Conservation (phyloP, 1,140 invertebrate genomes). For the Delia radicum region DNA sequence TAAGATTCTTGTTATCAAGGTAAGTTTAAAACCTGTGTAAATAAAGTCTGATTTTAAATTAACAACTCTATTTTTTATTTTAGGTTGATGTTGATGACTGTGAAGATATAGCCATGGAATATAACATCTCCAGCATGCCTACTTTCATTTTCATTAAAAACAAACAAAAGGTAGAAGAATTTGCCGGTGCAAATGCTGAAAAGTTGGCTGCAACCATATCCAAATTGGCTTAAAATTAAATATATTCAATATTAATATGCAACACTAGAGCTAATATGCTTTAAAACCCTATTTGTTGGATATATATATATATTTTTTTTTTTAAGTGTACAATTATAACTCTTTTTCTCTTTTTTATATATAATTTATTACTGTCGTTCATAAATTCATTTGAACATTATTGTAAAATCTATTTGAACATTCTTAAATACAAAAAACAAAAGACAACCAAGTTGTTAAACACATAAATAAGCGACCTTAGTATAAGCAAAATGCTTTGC, state of each 20-base stretch:
- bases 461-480: no score
- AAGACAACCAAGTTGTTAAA: no score
- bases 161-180: constrained; percentile 67
- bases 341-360: not conserved
- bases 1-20: constrained; percentile 62
- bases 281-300: not conserved
- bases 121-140: constrained; percentile 86
- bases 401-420: not conserved
- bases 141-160: constrained; percentile 90
- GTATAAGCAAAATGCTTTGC: not conserved
- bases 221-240: constrained; percentile 18
- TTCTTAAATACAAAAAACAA: no score
- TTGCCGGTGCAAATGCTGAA: constrained; percentile 77
- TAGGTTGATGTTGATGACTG: constrained; percentile 90
- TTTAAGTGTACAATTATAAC: not conserved
- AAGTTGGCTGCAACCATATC: constrained; percentile 61
- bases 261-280: not conserved
- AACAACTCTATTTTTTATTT: constrained; percentile 36
- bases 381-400: no score
- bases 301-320: not conserved
- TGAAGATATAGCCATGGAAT: constrained; percentile 78
- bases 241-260: not conserved
- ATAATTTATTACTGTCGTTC: not conserved
- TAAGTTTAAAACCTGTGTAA: constrained; percentile 36
- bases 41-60: not conserved